Conservation (phyloP, 2,113 vertebrate species). For the Terrapene triunguis region DNA sequence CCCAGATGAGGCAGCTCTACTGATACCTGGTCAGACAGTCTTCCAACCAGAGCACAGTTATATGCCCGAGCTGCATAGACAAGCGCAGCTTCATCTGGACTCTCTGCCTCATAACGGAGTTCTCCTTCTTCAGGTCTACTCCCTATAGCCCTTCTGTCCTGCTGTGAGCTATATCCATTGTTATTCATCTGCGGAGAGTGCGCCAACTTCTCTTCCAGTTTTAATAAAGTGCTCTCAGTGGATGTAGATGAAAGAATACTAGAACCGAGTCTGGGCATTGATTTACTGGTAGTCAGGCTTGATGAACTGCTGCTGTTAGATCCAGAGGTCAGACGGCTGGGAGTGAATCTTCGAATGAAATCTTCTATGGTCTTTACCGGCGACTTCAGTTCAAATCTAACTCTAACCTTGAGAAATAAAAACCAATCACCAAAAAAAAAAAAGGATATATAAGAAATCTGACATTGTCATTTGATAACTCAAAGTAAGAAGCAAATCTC, state of each 20-base stretch:
- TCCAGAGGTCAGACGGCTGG: conserved; percentile 91
- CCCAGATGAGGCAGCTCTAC: conserved; percentile 95
- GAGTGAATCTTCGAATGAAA: conserved; percentile 94
- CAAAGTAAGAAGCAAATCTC: background rate
- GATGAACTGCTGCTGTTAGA: conserved; percentile 91
- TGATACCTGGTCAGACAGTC: conserved; percentile 92
- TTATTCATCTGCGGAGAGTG: conserved; percentile 54
- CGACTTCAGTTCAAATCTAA: conserved; percentile 91
- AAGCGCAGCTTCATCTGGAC: conserved; percentile 95
- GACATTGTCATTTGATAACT: background rate
- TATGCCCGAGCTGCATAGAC: conserved; percentile 96
- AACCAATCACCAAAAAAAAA: background rate
- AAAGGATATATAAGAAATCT: background rate
- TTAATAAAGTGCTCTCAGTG: conserved; percentile 84
- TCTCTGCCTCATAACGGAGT: conserved; percentile 94
- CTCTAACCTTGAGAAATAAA: conserved; percentile 84
- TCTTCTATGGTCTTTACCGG: conserved; percentile 97
- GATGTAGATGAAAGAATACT: conserved; percentile 83
- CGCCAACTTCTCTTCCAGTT: conserved; percentile 85
- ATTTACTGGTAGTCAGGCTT: conserved; percentile 86
- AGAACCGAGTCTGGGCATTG: conserved; percentile 81
- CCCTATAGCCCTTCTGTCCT: conserved; percentile 44
- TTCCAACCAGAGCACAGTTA: conserved; percentile 90
- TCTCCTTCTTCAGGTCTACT: conserved; percentile 77
- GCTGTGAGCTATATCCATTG: conserved; percentile 74